Conservation (phyloP, 2,797 vertebrate genomes). For the Kryptopterus vitreolus region DNA sequence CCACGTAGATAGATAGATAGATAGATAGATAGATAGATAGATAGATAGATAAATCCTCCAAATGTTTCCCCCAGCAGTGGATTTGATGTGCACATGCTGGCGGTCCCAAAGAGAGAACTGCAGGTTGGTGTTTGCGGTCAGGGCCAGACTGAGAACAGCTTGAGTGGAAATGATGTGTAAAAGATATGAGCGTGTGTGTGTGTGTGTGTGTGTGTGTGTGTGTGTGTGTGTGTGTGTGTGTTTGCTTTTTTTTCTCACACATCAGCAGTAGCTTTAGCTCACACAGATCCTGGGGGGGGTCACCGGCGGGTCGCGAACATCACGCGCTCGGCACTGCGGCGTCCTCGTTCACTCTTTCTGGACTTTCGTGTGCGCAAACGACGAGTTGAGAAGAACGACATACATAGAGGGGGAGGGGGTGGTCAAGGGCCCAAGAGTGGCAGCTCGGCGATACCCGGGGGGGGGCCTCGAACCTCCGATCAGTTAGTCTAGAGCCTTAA, state of each 20-base stretch:
- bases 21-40: no score
- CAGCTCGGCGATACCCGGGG: no score
- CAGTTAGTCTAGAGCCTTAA: no score
- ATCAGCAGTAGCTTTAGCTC: constrained; percentile 32
- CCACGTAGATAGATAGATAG: no score
- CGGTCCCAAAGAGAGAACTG: neutral
- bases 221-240: constrained; percentile 20
- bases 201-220: neutral
- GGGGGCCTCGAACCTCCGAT: no score
- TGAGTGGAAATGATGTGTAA: constrained; percentile 48
- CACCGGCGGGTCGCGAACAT: constrained; percentile 4
- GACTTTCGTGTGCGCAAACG: no score
- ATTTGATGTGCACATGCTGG: neutral
- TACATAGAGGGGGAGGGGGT: no score
- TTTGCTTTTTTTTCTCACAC: constrained; percentile 15
- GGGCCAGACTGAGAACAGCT: constrained; percentile 52
- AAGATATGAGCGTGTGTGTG: constrained; percentile 21
- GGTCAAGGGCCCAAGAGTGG: no score
- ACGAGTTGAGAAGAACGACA: no score
- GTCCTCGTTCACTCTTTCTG: neutral
- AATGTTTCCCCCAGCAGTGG: neutral
- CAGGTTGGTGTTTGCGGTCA: constrained; percentile 43
- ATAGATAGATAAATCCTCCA: neutral
- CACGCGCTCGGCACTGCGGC: neutral
- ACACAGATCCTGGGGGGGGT: neutral